A percentile compares a stretch with the other conserved stretches of the same genome.
Conservation (phyloP, 2,888 invertebrate genomes). For the Diadegma fenestrale region DNA sequence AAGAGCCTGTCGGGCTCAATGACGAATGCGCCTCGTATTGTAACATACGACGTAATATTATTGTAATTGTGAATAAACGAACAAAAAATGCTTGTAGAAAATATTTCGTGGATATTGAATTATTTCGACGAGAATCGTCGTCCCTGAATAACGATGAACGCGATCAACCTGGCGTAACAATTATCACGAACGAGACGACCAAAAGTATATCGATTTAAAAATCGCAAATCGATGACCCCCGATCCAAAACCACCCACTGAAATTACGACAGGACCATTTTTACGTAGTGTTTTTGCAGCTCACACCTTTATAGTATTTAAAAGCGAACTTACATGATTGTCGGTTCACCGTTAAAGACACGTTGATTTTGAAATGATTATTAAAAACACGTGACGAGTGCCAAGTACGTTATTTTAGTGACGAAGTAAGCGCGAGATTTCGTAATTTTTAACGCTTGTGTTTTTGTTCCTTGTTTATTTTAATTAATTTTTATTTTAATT, state of each 20-base stretch:
- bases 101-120: conserved; percentile 54
- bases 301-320: conserved; percentile 14
- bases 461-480: conserved; percentile 51
- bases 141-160: conserved; percentile 10
- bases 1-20: conserved; percentile 56
- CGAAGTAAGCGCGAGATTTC: conserved; percentile 54
- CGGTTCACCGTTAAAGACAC: conserved; percentile 76
- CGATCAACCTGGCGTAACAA: not conserved
- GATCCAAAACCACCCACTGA: conserved; percentile 57
- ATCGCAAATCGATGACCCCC: conserved; percentile 21
- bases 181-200: not conserved
- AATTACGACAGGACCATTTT: conserved; percentile 47
- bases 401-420: conserved; percentile 61
- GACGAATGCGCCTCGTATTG: conserved; percentile 65
- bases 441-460: conserved; percentile 57
- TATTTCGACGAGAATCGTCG: conserved; percentile 52
- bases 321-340: conserved; percentile 79
- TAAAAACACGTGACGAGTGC: conserved; percentile 57
- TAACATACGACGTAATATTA: conserved; percentile 64
- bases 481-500: conserved; percentile 7
- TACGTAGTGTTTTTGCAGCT: conserved; percentile 29
- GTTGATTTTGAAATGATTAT: conserved; percentile 7
- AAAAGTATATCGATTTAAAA: not conserved
- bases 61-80: conserved; percentile 70
- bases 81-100: conserved; percentile 59